Evolutionary conservation across 1,140 invertebrate species (phyloP), one percentile per base, ranked within the genome.

Genomic region (Dendroctonus ponderosae): DNA sequence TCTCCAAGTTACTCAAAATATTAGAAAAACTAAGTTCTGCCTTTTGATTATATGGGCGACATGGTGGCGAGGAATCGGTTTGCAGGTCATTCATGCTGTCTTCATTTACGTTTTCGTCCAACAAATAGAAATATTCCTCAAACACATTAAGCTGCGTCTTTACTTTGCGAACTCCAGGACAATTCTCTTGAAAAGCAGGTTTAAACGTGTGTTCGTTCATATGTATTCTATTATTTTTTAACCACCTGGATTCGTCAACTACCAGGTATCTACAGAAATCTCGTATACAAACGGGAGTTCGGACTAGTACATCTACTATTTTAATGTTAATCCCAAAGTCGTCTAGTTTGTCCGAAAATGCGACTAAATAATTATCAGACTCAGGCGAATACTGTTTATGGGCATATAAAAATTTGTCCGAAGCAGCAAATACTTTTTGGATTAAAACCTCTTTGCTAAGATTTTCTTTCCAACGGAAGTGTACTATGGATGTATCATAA

Each of bases 181-280:
- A 71, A 41, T 38, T 42, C 65, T 70, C 68, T 38, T 66, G 39
- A 37, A 58, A 51, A 0, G 40, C 8, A 54, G 38, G 38, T 58
- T 53, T 63, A 54, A 51, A 57, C 6, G 42, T 54, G n/a, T 8
- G 50, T 43, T 65, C 50, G 26, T 63, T 46, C 7, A 62, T 40
- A 48, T 57, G 61, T 9, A 44, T 58, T 40, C 5, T 50, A 51
- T 68, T 60, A 43, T 68, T 49, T 51, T 66, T 15, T 12, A 72
- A 12, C 72, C 71, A 74, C 37, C 66, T 12, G 3, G 38, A 43
- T 48, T 72, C 69, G 42, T 66, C 61, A 12, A 62, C n/a, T 7
- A 57, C 26, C 0, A 66, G 50, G 44, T 70, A 73, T 59, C 65
- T 66, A 53, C 72, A 72, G 42, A 75, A 75, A 61, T 75, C 73